Percentiles rank a stretch among this genome's conserved stretches.
Evolutionary conservation across 2,888 invertebrate genomes (phyloP).

Genomic region (Amblyjoppa fuscipennis): DNA sequence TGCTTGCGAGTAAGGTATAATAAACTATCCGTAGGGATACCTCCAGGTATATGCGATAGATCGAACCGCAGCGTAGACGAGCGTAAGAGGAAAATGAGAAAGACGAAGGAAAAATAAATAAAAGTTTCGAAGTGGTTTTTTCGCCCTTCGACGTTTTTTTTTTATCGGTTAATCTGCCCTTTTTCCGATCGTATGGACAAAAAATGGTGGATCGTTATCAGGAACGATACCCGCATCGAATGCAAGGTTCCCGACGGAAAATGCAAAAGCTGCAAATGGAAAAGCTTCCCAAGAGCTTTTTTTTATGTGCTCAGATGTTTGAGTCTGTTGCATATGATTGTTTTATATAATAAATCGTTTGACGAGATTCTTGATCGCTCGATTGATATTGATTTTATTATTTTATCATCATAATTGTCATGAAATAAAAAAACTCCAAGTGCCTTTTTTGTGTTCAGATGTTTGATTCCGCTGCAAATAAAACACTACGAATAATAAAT

Average conservation of each 20-base stretch:
- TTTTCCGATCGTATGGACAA: background rate
- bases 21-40: slow-evolving; percentile 57
- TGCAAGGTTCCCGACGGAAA: background rate
- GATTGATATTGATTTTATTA: no score
- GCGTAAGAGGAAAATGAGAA: background rate
- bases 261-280: background rate
- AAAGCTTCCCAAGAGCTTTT: background rate
- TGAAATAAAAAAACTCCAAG: no score
- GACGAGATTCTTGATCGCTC: no score
- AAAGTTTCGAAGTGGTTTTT: background rate
- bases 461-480: no score
- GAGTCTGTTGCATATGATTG: no score
- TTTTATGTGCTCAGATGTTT: no score
- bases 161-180: slow-evolving; percentile 3
- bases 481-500: no score
- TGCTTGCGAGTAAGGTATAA: slow-evolving; percentile 58
- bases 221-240: background rate
- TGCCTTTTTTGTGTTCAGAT: no score
- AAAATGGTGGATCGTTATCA: background rate
- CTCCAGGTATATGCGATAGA: slow-evolving; percentile 34
- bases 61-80: background rate
- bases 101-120: background rate
- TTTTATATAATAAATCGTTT: no score
- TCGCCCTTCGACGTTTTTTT: background rate
- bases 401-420: no score